Conservation (phyloP, 2,888 invertebrate genomes). For the Eustalomyia histrio region DNA sequence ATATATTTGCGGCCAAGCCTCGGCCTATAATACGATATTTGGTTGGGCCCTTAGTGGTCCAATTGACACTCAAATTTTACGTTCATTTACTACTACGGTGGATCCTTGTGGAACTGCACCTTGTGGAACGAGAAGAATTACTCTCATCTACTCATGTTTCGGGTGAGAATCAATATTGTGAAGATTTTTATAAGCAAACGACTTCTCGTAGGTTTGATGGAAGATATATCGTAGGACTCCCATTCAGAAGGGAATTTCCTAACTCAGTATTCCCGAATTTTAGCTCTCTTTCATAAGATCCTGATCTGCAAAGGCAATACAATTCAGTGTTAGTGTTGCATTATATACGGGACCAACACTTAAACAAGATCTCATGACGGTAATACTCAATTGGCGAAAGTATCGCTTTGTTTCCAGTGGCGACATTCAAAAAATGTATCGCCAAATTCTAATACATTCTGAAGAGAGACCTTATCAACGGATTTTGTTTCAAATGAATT, state of each 20-base stretch:
- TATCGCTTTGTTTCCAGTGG: conserved; percentile 58
- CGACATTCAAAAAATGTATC: conserved; percentile 65
- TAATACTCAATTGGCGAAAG: conserved; percentile 40
- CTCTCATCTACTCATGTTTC: not conserved
- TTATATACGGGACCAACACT: conserved; percentile 54
- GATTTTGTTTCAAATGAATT: conserved; percentile 47
- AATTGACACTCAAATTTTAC: not conserved
- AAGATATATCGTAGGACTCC: conserved; percentile 12
- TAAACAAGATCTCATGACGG: conserved; percentile 42
- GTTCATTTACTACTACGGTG: not conserved
- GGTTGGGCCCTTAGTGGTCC: conserved; percentile 12
- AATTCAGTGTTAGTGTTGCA: conserved; percentile 28
- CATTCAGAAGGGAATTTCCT: conserved; percentile 23
- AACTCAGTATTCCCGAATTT: not conserved
- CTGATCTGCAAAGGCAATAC: not conserved
- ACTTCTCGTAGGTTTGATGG: not conserved
- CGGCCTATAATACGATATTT: conserved; percentile 10
- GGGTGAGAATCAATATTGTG: conserved; percentile 24
- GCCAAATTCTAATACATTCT: conserved; percentile 49
- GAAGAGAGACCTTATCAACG: conserved; percentile 54
- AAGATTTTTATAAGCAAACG: conserved; percentile 22
- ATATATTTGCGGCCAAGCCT: conserved; percentile 3
- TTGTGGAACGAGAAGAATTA: conserved; percentile 34
- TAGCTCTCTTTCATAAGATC: not conserved
- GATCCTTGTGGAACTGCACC: not conserved